A percentile compares a stretch with the other conserved stretches of the same genome.
phyloP scores from a whole-genome alignment of 2,888 invertebrate species.

The Monochamus alternatus region DNA sequence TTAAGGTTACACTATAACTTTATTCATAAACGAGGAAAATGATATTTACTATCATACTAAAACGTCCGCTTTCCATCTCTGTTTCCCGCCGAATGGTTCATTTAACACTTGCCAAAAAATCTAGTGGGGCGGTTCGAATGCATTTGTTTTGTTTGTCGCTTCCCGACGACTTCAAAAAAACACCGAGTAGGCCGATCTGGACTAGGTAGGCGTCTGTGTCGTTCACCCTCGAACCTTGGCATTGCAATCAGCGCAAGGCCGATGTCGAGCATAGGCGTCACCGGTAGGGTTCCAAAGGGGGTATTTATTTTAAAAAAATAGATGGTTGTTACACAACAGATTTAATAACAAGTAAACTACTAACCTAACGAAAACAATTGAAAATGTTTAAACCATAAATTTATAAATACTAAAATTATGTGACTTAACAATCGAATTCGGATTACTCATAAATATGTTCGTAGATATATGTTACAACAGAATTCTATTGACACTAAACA shows the following conservation, averaged over 20 bases:
- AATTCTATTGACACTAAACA: too few relatives aligned
- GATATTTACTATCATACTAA: neutral
- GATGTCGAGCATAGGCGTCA: constrained; percentile 1
- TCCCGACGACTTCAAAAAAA: neutral
- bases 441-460: neutral
- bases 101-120: neutral
- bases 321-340: neutral
- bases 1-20: neutral
- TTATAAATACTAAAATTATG: too few relatives aligned
- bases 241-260: constrained; percentile 33
- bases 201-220: constrained; percentile 17
- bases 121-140: neutral
- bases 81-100: neutral
- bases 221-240: constrained; percentile 36
- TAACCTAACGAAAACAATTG: neutral
- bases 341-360: neutral
- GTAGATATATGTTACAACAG: too few relatives aligned
- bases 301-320: neutral
- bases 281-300: neutral
- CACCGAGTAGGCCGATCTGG: neutral
- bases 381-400: too few relatives aligned
- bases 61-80: neutral
- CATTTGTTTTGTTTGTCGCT: neutral
- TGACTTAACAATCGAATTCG: neutral
- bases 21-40: neutral